A percentile compares a stretch with the other conserved stretches of the same genome.
Conservation (phyloP, 35 echinoderm and acorn worm genomes). For the Patiria miniata region DNA sequence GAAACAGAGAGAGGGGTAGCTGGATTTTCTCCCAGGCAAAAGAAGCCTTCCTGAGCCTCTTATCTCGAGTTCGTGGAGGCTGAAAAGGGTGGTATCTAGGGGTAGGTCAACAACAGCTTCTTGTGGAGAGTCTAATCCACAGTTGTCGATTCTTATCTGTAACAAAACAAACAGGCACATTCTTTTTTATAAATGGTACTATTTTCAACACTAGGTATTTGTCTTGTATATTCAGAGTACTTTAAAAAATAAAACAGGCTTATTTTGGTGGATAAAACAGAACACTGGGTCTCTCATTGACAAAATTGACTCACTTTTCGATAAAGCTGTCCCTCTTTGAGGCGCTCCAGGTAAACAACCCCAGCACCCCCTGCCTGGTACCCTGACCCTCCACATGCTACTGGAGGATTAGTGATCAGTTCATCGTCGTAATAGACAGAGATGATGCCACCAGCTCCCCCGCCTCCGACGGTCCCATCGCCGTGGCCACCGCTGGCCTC, state of each 20-base stretch:
- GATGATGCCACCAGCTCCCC: constrained; percentile 75
- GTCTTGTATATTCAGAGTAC: too few species aligned
- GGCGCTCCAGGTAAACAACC: constrained; percentile 22
- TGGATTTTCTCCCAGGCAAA: not conserved
- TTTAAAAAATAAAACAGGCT: too few species aligned
- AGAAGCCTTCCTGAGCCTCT: constrained; percentile 29
- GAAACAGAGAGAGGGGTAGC: constrained; percentile 34
- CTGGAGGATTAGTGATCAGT: constrained; percentile 10
- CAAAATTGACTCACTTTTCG: constrained; percentile 37
- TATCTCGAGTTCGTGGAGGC: constrained; percentile 49
- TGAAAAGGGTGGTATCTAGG: constrained; percentile 33
- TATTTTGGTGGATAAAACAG: too few species aligned
- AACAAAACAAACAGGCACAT: not conserved
- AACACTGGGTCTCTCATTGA: too few species aligned
- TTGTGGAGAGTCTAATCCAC: constrained; percentile 38
- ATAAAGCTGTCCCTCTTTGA: not conserved
- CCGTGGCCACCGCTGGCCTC: constrained; percentile 64
- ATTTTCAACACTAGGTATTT: too few species aligned
- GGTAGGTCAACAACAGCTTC: constrained; percentile 22
- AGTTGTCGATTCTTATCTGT: constrained; percentile 71
- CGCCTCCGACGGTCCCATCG: constrained; percentile 41
- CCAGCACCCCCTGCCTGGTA: constrained; percentile 78
- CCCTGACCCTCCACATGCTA: constrained; percentile 63
- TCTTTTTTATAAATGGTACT: too few species aligned
- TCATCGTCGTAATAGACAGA: constrained; percentile 54